Evolutionary conservation across 2,113 vertebrate genomes (phyloP), one percentile per base, ranked within the genome.

Genomic region (Psilopsiagon aymara): DNA sequence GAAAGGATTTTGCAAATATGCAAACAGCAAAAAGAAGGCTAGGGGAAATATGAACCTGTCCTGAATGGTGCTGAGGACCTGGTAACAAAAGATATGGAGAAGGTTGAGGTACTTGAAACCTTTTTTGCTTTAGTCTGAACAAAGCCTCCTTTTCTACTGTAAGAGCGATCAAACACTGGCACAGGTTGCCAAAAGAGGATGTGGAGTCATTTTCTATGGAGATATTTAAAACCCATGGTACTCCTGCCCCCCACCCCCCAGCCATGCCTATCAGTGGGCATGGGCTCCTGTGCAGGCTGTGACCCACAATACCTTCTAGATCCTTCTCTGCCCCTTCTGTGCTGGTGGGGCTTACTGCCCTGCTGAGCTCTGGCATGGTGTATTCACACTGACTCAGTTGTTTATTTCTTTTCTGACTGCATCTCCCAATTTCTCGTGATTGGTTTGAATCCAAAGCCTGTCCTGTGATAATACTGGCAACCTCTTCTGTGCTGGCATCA

Each of bases 401-500:
- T 59, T 90, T 62, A 27, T 27, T 90, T 70, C 11, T 82, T 92
- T 83, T 53, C 41, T 89, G 89, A 62, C 41, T 62, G 27, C 23
- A 74, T 41, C 51, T 91, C 60, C 46, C 60, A 67, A 53, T 37
- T 78, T 78, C 73, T 70, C 41, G 24, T 47, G 89, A n/a, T 43
- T 84, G 83, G 37, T 95, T 63, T 53, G 89, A 41, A 62, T 94
- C 68, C 77, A 92, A 9, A 2, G 3, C 37, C 69, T 88, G 57
- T 59, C 79, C 88, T 92, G 85, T 82, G 91, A 64, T 76, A 29
- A 29, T 7, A 28, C 28, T 90, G 91, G 67, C 79, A 82, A 57
- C 47, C 44, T 68, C 53, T 71, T 71, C 70, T 68, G 62, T 91
- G 69, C 59, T 93, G 64, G 68, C 77, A 81, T 74, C 44, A 77